phyloP scores from a whole-genome alignment of 2,888 invertebrate species.

The Cecidostiba fungosa region DNA sequence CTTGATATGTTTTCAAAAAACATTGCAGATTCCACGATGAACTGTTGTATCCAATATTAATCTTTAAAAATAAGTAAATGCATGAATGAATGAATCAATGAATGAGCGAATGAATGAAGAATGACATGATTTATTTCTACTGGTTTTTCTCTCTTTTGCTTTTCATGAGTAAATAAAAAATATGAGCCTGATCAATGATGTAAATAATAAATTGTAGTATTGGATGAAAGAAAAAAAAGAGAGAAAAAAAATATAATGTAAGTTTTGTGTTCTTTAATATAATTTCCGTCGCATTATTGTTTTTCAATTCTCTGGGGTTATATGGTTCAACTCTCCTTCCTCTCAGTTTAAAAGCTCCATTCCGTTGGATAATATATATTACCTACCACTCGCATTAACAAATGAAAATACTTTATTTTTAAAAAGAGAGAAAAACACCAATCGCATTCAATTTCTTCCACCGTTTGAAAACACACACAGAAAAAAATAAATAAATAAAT shows the following conservation, averaged over 20 bases:
- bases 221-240: constrained; percentile 62
- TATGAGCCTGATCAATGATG: constrained; percentile 53
- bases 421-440: constrained; percentile 65
- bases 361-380: constrained; percentile 68
- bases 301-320: constrained; percentile 68
- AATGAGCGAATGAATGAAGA: constrained; percentile 28
- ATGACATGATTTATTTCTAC: constrained; percentile 55
- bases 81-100: constrained; percentile 33
- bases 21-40: constrained; percentile 34
- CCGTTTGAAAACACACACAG: constrained; percentile 68
- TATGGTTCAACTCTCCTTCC: constrained; percentile 78
- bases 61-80: constrained; percentile 24
- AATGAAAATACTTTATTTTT: constrained; percentile 59
- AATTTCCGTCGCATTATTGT: constrained; percentile 55
- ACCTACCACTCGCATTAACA: constrained; percentile 67
- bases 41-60: constrained; percentile 23
- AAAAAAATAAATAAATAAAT: constrained; percentile 61
- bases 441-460: constrained; percentile 68
- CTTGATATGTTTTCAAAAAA: constrained; percentile 61
- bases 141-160: constrained; percentile 65
- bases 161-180: constrained; percentile 53
- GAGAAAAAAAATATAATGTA: constrained; percentile 61
- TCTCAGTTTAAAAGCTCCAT: constrained; percentile 78
- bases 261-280: constrained; percentile 45
- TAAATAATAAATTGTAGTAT: constrained; percentile 51